phyloP scores from a whole-genome alignment of 2,113 vertebrate genomes.

The Haemorhous mexicanus region DNA sequence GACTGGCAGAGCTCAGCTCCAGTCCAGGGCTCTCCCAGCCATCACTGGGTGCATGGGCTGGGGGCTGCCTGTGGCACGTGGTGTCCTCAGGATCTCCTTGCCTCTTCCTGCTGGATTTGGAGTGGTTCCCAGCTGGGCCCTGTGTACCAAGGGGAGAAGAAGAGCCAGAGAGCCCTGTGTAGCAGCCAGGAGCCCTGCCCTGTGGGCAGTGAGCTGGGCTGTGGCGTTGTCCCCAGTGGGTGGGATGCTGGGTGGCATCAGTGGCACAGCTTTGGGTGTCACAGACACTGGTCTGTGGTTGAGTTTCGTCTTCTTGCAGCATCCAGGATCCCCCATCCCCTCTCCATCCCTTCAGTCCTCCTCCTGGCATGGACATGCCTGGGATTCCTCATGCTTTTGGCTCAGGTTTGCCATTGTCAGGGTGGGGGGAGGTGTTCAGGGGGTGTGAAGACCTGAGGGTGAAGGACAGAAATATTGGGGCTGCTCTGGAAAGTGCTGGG shows the following conservation, averaged over 20 bases:
- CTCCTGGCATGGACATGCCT: not conserved
- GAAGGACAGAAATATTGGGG: not conserved
- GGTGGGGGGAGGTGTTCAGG: fast-evolving
- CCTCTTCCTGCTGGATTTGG: not conserved
- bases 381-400: not conserved
- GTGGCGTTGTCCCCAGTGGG: fast-evolving
- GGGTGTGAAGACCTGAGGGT: not conserved
- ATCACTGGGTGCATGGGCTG: not conserved
- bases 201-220: not conserved
- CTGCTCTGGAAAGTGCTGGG: not conserved
- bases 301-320: not conserved
- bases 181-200: not conserved
- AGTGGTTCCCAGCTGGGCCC: not conserved
- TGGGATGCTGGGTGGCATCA: not conserved
- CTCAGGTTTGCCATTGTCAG: not conserved
- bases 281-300: not conserved
- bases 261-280: not conserved
- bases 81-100: not conserved
- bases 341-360: not conserved
- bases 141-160: not conserved
- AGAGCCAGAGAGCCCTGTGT: not conserved
- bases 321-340: not conserved
- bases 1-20: not conserved
- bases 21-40: not conserved
- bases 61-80: not conserved